A percentile compares a stretch with the other conserved stretches of the same genome.
Conservation (phyloP, 2,113 vertebrate species). For the Elachura formosa region DNA sequence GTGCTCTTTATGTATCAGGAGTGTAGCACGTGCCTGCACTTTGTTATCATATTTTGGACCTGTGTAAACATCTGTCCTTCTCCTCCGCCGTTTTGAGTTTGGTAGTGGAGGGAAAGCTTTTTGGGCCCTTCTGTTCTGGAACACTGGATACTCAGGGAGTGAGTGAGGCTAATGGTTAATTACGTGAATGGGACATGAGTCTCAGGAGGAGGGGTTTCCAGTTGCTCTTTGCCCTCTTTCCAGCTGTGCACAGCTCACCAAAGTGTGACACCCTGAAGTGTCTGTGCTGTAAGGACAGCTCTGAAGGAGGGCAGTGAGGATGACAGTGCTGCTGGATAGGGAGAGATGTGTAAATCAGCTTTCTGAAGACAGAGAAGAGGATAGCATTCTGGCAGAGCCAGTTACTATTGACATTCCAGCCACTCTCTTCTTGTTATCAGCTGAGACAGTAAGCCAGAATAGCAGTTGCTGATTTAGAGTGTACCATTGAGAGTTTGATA, state of each 20-base stretch:
- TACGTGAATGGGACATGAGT: rapidly evolving
- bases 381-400: neutral
- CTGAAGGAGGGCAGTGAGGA: neutral
- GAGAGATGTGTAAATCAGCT: neutral
- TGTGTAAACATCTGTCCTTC: neutral
- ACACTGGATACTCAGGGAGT: neutral
- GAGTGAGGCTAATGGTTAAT: neutral
- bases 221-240: neutral
- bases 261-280: neutral
- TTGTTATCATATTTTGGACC: neutral
- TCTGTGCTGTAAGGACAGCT: neutral
- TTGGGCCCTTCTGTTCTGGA: neutral
- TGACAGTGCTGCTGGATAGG: neutral
- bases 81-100: neutral
- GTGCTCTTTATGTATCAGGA: neutral
- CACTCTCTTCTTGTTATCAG: neutral
- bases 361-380: neutral
- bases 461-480: neutral
- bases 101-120: neutral
- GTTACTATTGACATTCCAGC: neutral
- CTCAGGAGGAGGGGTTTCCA: neutral
- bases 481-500: neutral
- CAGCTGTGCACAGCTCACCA: neutral
- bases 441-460: neutral
- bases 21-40: neutral